phyloP scores from a whole-genome alignment of 2,888 invertebrate species.

The Chymomyza caudatula region DNA sequence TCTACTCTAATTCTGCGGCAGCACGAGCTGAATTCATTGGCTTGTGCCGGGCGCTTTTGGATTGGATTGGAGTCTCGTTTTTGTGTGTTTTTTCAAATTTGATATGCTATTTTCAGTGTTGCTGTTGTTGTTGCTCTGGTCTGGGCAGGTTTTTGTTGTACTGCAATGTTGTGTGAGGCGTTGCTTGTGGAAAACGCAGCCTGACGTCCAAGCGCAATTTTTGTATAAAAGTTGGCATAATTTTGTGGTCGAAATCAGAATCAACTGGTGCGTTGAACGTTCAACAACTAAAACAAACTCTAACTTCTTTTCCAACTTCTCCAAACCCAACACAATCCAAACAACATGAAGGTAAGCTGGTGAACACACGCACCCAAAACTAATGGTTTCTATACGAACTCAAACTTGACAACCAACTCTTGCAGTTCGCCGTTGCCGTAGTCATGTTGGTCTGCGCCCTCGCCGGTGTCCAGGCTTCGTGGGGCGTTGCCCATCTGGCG shows the following conservation, averaged over 20 bases:
- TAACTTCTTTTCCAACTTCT: constrained; percentile 56
- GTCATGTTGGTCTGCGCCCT: constrained; percentile 76
- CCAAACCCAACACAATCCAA: constrained; percentile 49
- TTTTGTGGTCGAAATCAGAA: constrained; percentile 76
- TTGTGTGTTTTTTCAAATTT: constrained; percentile 49
- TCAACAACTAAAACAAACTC: constrained; percentile 72
- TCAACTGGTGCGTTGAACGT: constrained; percentile 76
- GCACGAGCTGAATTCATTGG: not conserved
- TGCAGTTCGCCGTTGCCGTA: constrained; percentile 75
- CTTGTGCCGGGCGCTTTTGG: constrained; percentile 9
- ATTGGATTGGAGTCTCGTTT: constrained; percentile 49
- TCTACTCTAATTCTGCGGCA: constrained; percentile 50
- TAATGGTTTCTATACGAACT: not conserved
- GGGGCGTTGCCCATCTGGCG: constrained; percentile 57
- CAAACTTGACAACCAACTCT: not conserved
- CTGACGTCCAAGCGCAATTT: constrained; percentile 47
- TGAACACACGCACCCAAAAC: not conserved
- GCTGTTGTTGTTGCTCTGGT: constrained; percentile 17
- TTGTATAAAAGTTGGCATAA: constrained; percentile 76
- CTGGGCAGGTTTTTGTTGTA: constrained; percentile 45
- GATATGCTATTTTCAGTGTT: constrained; percentile 36
- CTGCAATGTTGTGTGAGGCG: not conserved
- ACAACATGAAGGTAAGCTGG: constrained; percentile 77
- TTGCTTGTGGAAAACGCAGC: constrained; percentile 31
- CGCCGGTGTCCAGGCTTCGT: constrained; percentile 75